A percentile compares a stretch with the other conserved stretches of the same genome.
These are phyloP conservation scores for Venustoraphidia nigricollis DNA, from an alignment of 2,888 invertebrate genomes.

Conservation along the genomic window DNA sequence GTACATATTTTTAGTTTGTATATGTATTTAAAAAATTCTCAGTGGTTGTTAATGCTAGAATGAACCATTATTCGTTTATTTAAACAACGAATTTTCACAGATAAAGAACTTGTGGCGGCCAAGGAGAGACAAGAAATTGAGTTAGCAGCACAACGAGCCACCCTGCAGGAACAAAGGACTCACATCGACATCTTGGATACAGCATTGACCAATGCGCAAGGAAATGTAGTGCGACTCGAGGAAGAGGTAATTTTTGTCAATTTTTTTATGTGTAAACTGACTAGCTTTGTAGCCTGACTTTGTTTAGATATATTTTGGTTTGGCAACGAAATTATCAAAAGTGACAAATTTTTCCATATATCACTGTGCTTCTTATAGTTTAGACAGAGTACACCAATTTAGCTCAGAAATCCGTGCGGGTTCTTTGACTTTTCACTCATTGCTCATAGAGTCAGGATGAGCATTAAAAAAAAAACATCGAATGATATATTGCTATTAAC, in stretches of 20 bases:
- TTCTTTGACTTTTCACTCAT: too few species aligned
- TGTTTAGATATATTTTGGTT: too few species aligned
- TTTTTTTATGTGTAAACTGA: not conserved
- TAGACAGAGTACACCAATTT: constrained; percentile 2
- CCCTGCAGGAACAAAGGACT: constrained; percentile 79
- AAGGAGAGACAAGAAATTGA: constrained; percentile 88
- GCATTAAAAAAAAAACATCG: too few species aligned
- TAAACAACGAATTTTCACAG: constrained; percentile 29
- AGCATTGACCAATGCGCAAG: constrained; percentile 80
- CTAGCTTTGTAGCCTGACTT: not conserved
- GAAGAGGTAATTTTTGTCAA: constrained; percentile 49
- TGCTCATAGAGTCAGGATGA: too few species aligned
- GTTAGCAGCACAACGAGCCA: constrained; percentile 74
- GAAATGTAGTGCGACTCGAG: constrained; percentile 73
- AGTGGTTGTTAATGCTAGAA: too few species aligned
- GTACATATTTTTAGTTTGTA: too few species aligned
- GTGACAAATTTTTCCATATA: too few species aligned
- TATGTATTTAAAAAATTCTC: too few species aligned
- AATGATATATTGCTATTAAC: too few species aligned
- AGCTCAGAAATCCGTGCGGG: not conserved
- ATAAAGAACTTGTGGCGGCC: constrained; percentile 75
- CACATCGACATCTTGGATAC: constrained; percentile 88
- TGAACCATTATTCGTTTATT: too few species aligned
- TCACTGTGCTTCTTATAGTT: not conserved
- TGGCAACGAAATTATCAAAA: not conserved